Percentiles rank a stretch among this genome's conserved stretches.
These are phyloP conservation scores for Lasioglossum pauxillum DNA, from an alignment of 2,888 invertebrate genomes.

Conservation along the genomic window DNA sequence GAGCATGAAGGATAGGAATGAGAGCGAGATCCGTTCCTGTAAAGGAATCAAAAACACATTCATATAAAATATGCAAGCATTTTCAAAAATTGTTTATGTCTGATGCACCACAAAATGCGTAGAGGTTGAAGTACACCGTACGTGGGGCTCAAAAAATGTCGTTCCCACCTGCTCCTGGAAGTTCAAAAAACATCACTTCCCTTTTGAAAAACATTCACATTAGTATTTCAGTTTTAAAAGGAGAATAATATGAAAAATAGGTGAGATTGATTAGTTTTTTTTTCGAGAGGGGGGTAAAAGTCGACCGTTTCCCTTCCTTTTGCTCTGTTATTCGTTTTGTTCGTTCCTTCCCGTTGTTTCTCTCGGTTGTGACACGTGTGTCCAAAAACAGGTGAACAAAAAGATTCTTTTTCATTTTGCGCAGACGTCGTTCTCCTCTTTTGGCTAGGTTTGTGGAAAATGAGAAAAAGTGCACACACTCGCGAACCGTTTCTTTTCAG, in stretches of 20 bases:
- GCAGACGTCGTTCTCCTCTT: too few relatives aligned
- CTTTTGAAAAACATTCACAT: constrained; percentile 84
- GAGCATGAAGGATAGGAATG: constrained; percentile 74
- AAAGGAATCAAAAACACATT: constrained; percentile 85
- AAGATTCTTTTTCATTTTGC: too few relatives aligned
- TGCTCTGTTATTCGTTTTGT: constrained; percentile 23
- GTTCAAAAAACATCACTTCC: constrained; percentile 85
- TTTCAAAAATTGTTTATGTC: constrained; percentile 85
- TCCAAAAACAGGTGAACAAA: too few relatives aligned
- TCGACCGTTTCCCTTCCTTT: constrained; percentile 69
- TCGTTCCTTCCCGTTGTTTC: too few relatives aligned
- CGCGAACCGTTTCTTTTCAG: too few relatives aligned
- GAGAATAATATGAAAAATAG: constrained; percentile 71
- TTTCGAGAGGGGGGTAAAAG: constrained; percentile 30
- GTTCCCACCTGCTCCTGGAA: constrained; percentile 85
- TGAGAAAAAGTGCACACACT: too few relatives aligned
- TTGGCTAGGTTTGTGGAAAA: too few relatives aligned
- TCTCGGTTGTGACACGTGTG: not conserved
- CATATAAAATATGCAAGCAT: constrained; percentile 85
- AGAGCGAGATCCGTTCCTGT: constrained; percentile 84
- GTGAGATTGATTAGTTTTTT: constrained; percentile 61
- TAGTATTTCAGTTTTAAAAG: constrained; percentile 74
- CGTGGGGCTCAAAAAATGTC: constrained; percentile 84
- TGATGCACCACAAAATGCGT: constrained; percentile 85
- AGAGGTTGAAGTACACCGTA: constrained; percentile 83